phyloP scores from a whole-genome alignment of 2,797 vertebrate species.

The Pseudomugil tenellus region DNA sequence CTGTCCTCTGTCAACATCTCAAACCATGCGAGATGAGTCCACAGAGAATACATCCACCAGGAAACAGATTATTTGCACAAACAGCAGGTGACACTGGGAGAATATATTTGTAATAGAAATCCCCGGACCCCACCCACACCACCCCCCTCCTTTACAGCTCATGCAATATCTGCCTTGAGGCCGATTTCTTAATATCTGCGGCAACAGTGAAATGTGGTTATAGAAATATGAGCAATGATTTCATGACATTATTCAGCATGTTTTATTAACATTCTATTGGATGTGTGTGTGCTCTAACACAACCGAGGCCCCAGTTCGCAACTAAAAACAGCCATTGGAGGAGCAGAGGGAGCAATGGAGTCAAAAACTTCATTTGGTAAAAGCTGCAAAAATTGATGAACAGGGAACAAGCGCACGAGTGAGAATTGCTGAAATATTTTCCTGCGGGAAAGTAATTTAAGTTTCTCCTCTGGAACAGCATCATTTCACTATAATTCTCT shows the following conservation, averaged over 20 bases:
- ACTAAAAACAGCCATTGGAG: conserved; percentile 44
- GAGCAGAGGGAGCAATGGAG: conserved; percentile 38
- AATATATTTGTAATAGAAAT: conserved; percentile 57
- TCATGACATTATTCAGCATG: conserved; percentile 57
- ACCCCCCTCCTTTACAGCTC: conserved; percentile 11
- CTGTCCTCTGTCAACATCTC: conserved; percentile 56
- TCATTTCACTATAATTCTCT: conserved; percentile 45
- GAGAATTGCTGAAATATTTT: conserved; percentile 53
- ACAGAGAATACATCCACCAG: conserved; percentile 51
- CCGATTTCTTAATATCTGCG: conserved; percentile 62
- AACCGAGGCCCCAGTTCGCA: conserved; percentile 39
- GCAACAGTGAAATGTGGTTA: conserved; percentile 58
- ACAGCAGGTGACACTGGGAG: conserved; percentile 60
- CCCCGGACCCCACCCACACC: too few relatives aligned
- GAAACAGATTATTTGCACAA: conserved; percentile 61
- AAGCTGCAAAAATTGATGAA: conserved; percentile 32
- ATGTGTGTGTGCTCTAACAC: conserved; percentile 20
- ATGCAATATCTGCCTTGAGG: conserved; percentile 56
- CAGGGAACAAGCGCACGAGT: conserved; percentile 24
- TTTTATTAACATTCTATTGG: conserved; percentile 63
- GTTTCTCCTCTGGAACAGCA: conserved; percentile 48
- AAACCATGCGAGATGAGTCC: conserved; percentile 33
- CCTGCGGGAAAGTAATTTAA: conserved; percentile 62
- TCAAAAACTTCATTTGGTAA: conserved; percentile 53
- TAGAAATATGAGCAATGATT: conserved; percentile 59